Percentiles rank a stretch among this genome's conserved stretches.
Evolutionary conservation across 2,113 vertebrate species (phyloP).

Genomic region (Heterochromis multidens): DNA sequence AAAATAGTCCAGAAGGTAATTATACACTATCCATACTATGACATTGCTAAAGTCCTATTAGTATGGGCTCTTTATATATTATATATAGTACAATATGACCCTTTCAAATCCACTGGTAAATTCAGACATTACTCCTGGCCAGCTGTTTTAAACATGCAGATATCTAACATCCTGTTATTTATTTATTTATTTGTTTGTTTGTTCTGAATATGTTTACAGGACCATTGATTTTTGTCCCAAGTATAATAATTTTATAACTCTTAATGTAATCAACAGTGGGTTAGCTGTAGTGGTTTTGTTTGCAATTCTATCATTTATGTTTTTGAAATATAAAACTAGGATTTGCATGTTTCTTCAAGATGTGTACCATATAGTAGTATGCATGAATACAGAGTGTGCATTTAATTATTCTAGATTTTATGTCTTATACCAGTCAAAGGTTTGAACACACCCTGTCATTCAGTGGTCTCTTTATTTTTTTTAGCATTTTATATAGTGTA

Average conservation of each 20-base stretch:
- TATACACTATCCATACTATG: not conserved
- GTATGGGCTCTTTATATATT: fast-evolving
- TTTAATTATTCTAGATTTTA: no score
- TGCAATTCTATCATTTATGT: not conserved
- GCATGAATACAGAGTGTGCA: not conserved
- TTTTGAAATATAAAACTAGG: not conserved
- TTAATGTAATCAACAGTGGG: not conserved
- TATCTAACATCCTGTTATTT: not conserved
- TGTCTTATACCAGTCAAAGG: not conserved
- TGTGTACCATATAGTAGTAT: not conserved
- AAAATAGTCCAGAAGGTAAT: fast-evolving
- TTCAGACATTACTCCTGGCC: not conserved
- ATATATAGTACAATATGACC: not conserved
- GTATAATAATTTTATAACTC: not conserved
- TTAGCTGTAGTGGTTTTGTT: not conserved
- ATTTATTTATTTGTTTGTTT: not conserved
- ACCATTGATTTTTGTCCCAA: not conserved
- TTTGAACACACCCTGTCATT: not conserved
- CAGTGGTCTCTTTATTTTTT: not conserved
- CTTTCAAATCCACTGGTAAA: not conserved
- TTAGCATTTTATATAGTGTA: not conserved
- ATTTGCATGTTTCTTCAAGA: not conserved
- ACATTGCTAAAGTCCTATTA: not conserved
- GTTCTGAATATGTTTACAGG: not conserved
- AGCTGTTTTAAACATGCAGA: not conserved